phyloP scores from a whole-genome alignment of 2,797 vertebrate species.

The Myotis myotis region DNA sequence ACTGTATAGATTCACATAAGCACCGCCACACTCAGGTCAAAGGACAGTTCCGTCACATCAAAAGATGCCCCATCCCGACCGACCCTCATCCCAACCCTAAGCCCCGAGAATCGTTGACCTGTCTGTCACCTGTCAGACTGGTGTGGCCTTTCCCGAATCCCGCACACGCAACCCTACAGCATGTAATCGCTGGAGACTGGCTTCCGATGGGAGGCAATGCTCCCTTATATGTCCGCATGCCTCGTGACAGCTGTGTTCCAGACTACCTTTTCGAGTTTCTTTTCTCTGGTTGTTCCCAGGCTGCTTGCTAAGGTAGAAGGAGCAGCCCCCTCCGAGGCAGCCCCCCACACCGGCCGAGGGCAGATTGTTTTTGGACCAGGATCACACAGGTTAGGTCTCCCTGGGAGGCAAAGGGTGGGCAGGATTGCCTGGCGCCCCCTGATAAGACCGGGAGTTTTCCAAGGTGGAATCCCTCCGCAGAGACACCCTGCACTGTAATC shows the following conservation, averaged over 20 bases:
- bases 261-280: not conserved
- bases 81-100: fast-evolving
- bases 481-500: not conserved
- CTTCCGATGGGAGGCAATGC: not conserved
- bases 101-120: not conserved
- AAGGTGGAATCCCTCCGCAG: not conserved
- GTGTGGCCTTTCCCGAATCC: not conserved
- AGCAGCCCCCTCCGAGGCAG: not conserved
- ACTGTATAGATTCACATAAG: not conserved
- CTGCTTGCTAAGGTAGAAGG: not conserved
- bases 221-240: not conserved
- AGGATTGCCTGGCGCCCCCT: not conserved
- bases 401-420: not conserved
- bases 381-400: not conserved
- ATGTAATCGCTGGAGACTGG: not conserved
- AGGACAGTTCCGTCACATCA: not conserved
- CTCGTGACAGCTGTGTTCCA: not conserved
- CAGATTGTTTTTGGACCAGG: not conserved
- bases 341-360: too few relatives aligned
- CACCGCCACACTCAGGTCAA: not conserved
- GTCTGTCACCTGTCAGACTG: not conserved
- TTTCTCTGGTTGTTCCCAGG: not conserved
- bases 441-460: not conserved
- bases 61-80: not conserved
- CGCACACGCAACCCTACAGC: not conserved